Base-by-base conservation (phyloP, 1,140 invertebrate genomes). In the Drosophila nasuta region DNA sequence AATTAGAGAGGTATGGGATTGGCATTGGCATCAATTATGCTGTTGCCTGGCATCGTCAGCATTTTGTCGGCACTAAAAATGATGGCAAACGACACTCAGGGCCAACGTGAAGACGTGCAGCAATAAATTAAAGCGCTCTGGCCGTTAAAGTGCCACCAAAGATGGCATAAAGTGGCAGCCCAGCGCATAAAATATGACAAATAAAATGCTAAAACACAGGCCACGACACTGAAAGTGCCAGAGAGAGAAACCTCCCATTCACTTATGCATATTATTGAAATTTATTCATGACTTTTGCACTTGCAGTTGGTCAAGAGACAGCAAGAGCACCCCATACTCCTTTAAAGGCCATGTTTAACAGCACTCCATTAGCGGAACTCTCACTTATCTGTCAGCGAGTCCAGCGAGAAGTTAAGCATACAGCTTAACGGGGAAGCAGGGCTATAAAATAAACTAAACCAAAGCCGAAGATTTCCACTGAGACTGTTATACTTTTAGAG, bases 261-360 rank as follows among this genome's bases (percentile, higher is more conserved):
- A 79, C 64, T 75, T 75, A 80, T 80, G 33, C 66, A 68, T 49
- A 59, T 65, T 66, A 76, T 72, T 74, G 58, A 77, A 82, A 88
- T 82, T 77, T 80, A 87, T 87, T 87, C 82, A 87, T 77, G 72
- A 79, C 72, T 68, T 74, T 76, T 76, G 59, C 51, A 25, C 57
- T 62, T 62, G 62, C 58, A 58, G 33, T 62, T 49, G 49, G 45
- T 63, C 54, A 75, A 64, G 33, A 45, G 17, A 15, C n/a, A 25
- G 7, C 45, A 8, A 11, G 51, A 33, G 35, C 28, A 54, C 28
- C n/a, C 51, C 51, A 6, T 20, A 41, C 54, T 57, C 17, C 15
- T 20, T 25, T 41, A 20, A 57, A 57, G 17, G 30, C 51, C 51
- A 6, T 54, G 28, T 33, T 15, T 4, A 54, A 52, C 48, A 4